Percentiles rank a stretch among this genome's conserved stretches.
Conservation (phyloP, 2,888 invertebrate genomes). For the Sericinus montela region DNA sequence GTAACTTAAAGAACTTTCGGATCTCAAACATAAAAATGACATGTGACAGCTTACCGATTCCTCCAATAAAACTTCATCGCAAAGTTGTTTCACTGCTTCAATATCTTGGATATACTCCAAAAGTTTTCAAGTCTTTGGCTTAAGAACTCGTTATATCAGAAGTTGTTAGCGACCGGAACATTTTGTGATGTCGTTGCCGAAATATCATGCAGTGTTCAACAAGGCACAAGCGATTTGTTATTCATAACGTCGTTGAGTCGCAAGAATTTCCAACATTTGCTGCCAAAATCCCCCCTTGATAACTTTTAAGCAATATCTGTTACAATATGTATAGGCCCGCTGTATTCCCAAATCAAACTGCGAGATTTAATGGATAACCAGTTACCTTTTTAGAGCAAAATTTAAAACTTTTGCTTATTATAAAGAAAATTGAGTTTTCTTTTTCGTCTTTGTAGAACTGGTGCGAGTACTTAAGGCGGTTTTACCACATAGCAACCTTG, state of each 20-base stretch:
- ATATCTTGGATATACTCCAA: constrained; percentile 73
- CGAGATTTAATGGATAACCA: too few relatives aligned
- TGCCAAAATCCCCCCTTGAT: constrained; percentile 12
- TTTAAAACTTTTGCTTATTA: too few relatives aligned
- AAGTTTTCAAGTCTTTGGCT: constrained; percentile 67
- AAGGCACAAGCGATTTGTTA: constrained; percentile 19
- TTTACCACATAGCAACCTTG: too few relatives aligned
- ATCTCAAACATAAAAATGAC: constrained; percentile 5
- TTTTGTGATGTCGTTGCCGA: constrained; percentile 35
- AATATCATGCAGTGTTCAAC: constrained; percentile 24
- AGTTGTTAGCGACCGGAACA: constrained; percentile 50
- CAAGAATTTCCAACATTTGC: constrained; percentile 6
- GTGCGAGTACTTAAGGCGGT: too few relatives aligned
- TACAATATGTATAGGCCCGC: background rate
- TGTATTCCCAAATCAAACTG: too few relatives aligned
- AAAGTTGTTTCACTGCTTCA: constrained; percentile 72
- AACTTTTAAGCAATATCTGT: constrained; percentile 8
- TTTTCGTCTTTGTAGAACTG: too few relatives aligned
- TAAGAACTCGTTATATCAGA: constrained; percentile 49
- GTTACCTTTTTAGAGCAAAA: too few relatives aligned
- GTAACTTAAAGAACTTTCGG: too few relatives aligned
- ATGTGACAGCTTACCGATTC: constrained; percentile 9
- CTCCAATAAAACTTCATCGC: constrained; percentile 25
- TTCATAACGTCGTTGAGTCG: constrained; percentile 17
- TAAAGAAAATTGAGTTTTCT: too few relatives aligned